Conservation (phyloP, 1,140 invertebrate genomes). For the Heliconius melpomene region DNA sequence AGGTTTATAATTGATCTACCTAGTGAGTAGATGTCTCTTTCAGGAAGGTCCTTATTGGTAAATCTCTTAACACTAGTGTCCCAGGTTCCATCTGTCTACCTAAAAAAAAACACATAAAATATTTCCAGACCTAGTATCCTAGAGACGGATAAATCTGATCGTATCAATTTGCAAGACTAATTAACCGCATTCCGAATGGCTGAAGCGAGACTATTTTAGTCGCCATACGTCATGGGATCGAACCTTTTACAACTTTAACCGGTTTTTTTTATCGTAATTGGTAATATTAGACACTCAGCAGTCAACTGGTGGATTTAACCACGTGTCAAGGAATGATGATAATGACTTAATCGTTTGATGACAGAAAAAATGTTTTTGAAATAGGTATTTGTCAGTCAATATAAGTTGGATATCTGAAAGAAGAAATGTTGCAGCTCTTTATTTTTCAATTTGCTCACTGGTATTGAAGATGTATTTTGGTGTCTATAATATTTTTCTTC, state of each 20-base stretch:
- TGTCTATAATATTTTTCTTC: too few relatives aligned
- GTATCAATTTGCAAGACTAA: constrained; percentile 46
- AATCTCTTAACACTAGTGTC: too few relatives aligned
- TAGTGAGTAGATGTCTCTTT: too few relatives aligned
- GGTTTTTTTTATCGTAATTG: constrained; percentile 23
- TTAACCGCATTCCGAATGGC: constrained; percentile 46
- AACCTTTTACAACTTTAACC: constrained; percentile 34
- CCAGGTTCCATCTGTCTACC: too few relatives aligned
- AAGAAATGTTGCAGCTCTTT: too few relatives aligned
- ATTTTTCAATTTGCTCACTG: too few relatives aligned
- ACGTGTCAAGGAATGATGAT: constrained; percentile 15
- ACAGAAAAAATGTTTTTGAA: neutral
- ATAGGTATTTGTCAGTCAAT: neutral
- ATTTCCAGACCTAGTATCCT: constrained; percentile 21
- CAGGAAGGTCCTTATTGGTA: too few relatives aligned
- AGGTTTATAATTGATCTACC: too few relatives aligned
- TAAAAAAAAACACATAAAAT: neutral
- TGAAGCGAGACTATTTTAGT: constrained; percentile 45
- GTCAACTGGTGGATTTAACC: constrained; percentile 19
- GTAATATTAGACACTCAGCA: constrained; percentile 24
- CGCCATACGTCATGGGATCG: constrained; percentile 36
- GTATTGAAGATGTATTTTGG: neutral
- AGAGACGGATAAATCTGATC: constrained; percentile 37
- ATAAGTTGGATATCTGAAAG: too few relatives aligned
- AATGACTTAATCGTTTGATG: constrained; percentile 18